These are phyloP conservation scores for Phyto melanocephala DNA, from an alignment of 2,888 invertebrate species.

Conservation along the genomic window DNA sequence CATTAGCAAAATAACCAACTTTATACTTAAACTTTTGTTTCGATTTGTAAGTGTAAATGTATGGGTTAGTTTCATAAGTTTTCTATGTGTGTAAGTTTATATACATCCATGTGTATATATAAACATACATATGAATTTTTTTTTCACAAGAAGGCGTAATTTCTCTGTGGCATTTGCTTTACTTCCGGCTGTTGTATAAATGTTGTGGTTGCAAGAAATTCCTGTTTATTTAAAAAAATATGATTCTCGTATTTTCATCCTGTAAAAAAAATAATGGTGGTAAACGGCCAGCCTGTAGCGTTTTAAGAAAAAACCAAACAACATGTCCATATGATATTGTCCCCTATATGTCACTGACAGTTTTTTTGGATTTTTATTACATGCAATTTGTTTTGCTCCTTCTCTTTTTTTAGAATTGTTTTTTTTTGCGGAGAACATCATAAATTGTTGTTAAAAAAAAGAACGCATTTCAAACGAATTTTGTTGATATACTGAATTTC, in stretches of 20 bases:
- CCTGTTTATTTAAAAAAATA: conserved; percentile 62
- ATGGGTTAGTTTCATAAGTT: not conserved
- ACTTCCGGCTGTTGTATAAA: conserved; percentile 64
- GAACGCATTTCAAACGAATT: not conserved
- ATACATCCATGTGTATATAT: not conserved
- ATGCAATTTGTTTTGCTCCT: conserved; percentile 31
- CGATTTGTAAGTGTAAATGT: not conserved
- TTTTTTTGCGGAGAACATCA: not conserved
- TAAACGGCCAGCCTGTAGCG: conserved; percentile 28
- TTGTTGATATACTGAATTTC: conserved; percentile 37
- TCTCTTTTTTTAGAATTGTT: not conserved
- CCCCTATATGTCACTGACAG: conserved; percentile 59
- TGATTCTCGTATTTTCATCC: conserved; percentile 10
- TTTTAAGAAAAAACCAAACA: conserved; percentile 9
- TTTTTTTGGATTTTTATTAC: conserved; percentile 48
- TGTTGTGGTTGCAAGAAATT: conserved; percentile 73
- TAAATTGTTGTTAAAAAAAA: conserved; percentile 33
- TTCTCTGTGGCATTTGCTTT: conserved; percentile 65
- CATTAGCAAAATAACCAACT: conserved; percentile 32
- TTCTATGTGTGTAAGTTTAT: not conserved
- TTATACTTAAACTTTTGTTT: conserved; percentile 24
- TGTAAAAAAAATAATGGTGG: not conserved
- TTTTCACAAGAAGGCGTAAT: conserved; percentile 60
- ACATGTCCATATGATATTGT: conserved; percentile 54
- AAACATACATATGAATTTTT: not conserved